Evolutionary conservation across 2,888 invertebrate species (phyloP), one percentile per base, ranked within the genome.

Genomic region (Tipula lateralis): DNA sequence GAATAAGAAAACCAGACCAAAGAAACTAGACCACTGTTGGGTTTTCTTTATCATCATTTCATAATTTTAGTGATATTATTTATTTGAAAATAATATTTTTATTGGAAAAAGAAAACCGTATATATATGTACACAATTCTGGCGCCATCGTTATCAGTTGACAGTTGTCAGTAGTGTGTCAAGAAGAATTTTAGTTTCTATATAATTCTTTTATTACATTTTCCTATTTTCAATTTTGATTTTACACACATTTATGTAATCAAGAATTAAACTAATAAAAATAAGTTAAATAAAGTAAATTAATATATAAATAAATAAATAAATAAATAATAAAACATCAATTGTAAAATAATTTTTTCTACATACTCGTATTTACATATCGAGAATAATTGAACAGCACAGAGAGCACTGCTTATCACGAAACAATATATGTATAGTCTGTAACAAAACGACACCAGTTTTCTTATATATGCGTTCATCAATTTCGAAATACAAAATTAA

Each of bases 181-280:
- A 66, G 66, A 66, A 66, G 66, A 66, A 66, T 66, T 66, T 24
- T 66, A 66, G 66, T 66, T 66, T 66, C 24, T 66, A 44, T 32
- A 32, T 66, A 66, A 66, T 66, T 66, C 66, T 66, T 66, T 66
- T 66, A 66, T 66, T 66, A 66, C 66, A 66, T 66, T 66, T 66
- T 66, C 66, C 66, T 66, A 66, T 66, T 66, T 66, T 24, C 66
- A 66, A 24, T 66, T 66, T 66, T 24, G n/a, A 66, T 66, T 24
- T 66, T 24, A 24, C 7, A 9, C 9, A 9, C 13, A 7, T 13
- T 13, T 39, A 39, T 39, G 39, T 66, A 66, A 19, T 24, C 24
- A 9, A 24, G 66, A 24, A 66, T 66, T 66, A 66, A 66, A 66
- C 66, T 66, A 66, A 66, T 66, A 66, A 66, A 66, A 44, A 44